Conservation (phyloP, 2,113 vertebrate genomes). For the Pangasianodon hypophthalmus region DNA sequence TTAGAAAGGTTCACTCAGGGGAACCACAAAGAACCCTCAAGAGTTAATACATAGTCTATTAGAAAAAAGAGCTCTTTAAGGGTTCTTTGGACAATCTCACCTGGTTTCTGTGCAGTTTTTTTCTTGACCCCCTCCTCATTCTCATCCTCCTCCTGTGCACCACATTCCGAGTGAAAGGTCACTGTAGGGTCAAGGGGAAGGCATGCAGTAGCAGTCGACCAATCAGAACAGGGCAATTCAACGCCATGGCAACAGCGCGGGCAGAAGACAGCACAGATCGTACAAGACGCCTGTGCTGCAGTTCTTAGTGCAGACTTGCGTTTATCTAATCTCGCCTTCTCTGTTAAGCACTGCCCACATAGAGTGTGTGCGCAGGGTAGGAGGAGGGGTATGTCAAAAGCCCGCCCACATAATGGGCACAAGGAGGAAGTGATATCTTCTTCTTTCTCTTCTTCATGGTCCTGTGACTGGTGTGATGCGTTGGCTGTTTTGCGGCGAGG, state of each 20-base stretch:
- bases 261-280: slow-evolving; percentile 63
- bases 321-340: slow-evolving; percentile 31
- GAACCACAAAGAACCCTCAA: not conserved
- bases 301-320: not conserved
- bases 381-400: slow-evolving; percentile 57
- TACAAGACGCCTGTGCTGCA: not conserved
- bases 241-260: slow-evolving; percentile 62
- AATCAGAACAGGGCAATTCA: slow-evolving; percentile 70
- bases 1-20: not conserved
- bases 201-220: slow-evolving; percentile 62
- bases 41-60: not conserved
- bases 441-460: slow-evolving; percentile 14
- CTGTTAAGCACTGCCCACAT: slow-evolving; percentile 63
- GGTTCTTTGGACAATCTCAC: not conserved
- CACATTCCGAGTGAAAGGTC: slow-evolving; percentile 13
- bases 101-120: not conserved
- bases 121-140: not conserved
- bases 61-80: not conserved
- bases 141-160: not conserved
- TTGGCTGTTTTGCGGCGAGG: not conserved
- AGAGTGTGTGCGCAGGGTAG: slow-evolving; percentile 72
- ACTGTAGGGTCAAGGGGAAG: slow-evolving; percentile 66
- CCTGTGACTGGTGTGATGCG: slow-evolving; percentile 9
- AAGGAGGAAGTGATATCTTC: slow-evolving; percentile 35
- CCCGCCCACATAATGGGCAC: slow-evolving; percentile 63